Base-by-base conservation (phyloP, 2,113 vertebrate genomes). In the Ctenodactylus gundi region DNA sequence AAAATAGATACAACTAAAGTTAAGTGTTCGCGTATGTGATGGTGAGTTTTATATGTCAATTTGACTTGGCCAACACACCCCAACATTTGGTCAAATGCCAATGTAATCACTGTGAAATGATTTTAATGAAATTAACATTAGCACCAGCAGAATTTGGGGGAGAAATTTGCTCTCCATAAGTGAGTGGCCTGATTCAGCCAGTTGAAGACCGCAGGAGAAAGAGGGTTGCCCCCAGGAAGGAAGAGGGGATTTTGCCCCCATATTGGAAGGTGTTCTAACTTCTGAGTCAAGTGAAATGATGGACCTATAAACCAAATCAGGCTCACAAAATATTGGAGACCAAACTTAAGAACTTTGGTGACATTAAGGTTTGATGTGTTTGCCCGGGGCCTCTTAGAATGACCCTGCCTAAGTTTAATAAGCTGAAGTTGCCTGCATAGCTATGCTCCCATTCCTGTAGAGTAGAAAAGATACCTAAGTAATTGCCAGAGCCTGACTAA, bases 321-420 rank as follows among this genome's bases (percentile, higher is more conserved):
- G 4, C 18, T 94, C 51, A 67, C 15, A 13, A 9, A 73, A 84
- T 1, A 64, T 10, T 34, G 13, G 34, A 27, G 36, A 15, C 6
- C 46, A 91, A 80, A 17, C 20, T 76, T 46, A 85, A 58, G 31
- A 1, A 70, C 29, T 9, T n/a, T 62, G 6, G 14, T 25, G 14
- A 39, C 5, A 81, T 5, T 53, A 60, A n/a, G 3, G 25, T n/a
- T 70, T 76, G 21, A 44, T 73, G 23, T 60, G n/a, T 55, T 64
- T 17, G 27, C 0, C 2, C 15, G 64, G 29, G 12, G 34, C 2
- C 10, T 27, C 5, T 29, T n/a, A 36, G 55, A 3, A 8, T 18
- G 23, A 51, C 49, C 46, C 14, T 67, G 12, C 1, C 57, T 70
- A 84, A 49, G 7, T 11, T 12, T 36, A 46, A 25, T 51, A 58